Evolutionary conservation across 2,113 vertebrate genomes (phyloP), one percentile per base, ranked within the genome.

Genomic region (Sciurus niger): DNA sequence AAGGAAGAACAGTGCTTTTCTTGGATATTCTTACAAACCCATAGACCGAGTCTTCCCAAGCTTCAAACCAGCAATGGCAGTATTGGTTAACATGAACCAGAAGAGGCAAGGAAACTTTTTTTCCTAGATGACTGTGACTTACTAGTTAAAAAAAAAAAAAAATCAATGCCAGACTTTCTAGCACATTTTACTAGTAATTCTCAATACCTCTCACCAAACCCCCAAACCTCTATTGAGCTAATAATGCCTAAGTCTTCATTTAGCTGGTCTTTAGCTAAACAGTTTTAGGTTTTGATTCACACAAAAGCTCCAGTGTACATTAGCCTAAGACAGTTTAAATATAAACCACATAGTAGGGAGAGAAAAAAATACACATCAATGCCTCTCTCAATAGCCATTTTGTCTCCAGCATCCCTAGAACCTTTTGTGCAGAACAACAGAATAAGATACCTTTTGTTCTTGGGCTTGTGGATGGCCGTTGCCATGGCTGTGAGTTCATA

Each of bases 391-490:
- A 98, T 98, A 98, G 98, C 97, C 98, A 97, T 98, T 99, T 98
- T 99, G 98, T 99, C 97, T 98, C 96, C 98, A 97, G 98, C 98
- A 98, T 99, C 98, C 98, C 98, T 98, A 98, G 97, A 98, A 98
- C 98, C 99, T 99, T 99, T 99, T 99, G 99, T 99, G 98, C 98
- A 98, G 98, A 97, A 98, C 98, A 96, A 99, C 98, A 98, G 98
- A 99, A 99, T 99, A 99, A 99, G 99, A 99, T 98, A 98, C 99
- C 98, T 98, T 99, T 99, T 99, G 99, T 99, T 98, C 98, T 98
- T 58, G 46, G 97, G 98, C 98, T 98, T 97, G 98, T 72, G 96
- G 99, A 99, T 98, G 99, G 98, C 98, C 94, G 99, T 99, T 99
- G 97, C 99, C 98, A 99, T 99, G 99, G 99, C 98, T 99, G 98